Evolutionary conservation across 2,888 invertebrate species (phyloP), one percentile per base, ranked within the genome.

Genomic region (Melipona beecheii): DNA sequence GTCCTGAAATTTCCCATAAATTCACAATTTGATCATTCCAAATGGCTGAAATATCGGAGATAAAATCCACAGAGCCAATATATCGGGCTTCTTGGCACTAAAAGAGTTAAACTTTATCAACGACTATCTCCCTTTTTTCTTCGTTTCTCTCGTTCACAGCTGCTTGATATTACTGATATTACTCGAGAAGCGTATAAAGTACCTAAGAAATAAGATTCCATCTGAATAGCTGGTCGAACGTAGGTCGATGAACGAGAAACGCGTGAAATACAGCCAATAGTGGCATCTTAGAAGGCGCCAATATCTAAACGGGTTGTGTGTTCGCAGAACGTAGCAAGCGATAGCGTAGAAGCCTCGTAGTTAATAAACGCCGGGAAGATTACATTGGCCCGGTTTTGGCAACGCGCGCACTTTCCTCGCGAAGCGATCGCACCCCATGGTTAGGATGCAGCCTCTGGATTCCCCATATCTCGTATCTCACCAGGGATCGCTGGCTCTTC

Each of bases 331-430:
- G 69, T 82, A 76, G 70, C 50, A 52, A 36, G n/a, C 73, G 80
- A 80, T 82, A 68, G 58, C 50, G n/a, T 65, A 66, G 72, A 31
- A 70, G 31, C 75, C 9, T 9, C 2, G 43, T 78, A 54, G 80
- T 79, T 84, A 89, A 87, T 86, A 89, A 43, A 77, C 74, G 83
- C 70, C 80, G 81, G 60, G 73, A 85, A 83, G 84, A 86, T 88
- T 89, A 81, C 88, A 73, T 58, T 71, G 83, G 64, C 54, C 43
- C 58, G 74, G 80, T 85, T 88, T 88, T 89, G 89, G 86, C 88
- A 86, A 85, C 83, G 81, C 68, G 78, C 62, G 76, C 81, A 84
- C 84, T 86, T 79, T 77, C 78, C 70, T 84, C 86, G 68, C 84
- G 86, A 87, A 84, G 84, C 87, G 80, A 89, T 89, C 86, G 79